Evolutionary conservation across 2,888 invertebrate species (phyloP), one percentile per base, ranked within the genome.

Genomic region (Quadroppia sp.): DNA sequence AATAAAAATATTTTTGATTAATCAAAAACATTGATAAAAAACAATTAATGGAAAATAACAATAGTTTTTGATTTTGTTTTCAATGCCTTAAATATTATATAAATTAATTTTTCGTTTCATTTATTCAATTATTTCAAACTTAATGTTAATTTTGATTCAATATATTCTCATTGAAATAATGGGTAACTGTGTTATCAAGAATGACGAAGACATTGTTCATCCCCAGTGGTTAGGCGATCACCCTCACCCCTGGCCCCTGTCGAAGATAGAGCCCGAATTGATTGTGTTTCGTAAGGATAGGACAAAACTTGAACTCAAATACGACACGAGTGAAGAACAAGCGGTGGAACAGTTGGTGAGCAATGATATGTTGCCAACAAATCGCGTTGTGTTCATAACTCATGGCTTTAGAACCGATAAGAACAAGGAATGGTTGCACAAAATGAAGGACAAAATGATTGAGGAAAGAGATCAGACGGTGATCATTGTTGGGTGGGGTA

Each of bases 401-500:
- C 73, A 73, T 56, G 73, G 73, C 48, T 73, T 73, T 28, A 69
- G 56, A 13, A 53, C 13, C 17, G 28, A 42, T 56, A 69, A 73
- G 28, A 25, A 69, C n/a, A 70, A 23, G 23, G 70, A 40, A 30
- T 73, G 73, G 73, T 56, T 73, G 69, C 70, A 70, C 32, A 70
- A 17, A 56, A 32, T 71, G 45, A 73, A 73, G 28, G 20, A 73
- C 23, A 15, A 50, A 7, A 69, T 73, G 32, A 2, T 69, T 7
- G 50, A 69, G 17, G 50, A 50, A 25, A 53, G 53, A 15, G 50
- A 45, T 42, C 74, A 74, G 50, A 70, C 70, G 11, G 70, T 74
- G 9, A 71, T 30, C 4, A 70, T 74, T 30, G n/a, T 74, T 11
- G 74, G 74, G 1, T 74, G 74, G 74, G 74, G 74, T 45, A 28